Base-by-base conservation (phyloP, 2,888 invertebrate genomes). In the Homarus gammarus region DNA sequence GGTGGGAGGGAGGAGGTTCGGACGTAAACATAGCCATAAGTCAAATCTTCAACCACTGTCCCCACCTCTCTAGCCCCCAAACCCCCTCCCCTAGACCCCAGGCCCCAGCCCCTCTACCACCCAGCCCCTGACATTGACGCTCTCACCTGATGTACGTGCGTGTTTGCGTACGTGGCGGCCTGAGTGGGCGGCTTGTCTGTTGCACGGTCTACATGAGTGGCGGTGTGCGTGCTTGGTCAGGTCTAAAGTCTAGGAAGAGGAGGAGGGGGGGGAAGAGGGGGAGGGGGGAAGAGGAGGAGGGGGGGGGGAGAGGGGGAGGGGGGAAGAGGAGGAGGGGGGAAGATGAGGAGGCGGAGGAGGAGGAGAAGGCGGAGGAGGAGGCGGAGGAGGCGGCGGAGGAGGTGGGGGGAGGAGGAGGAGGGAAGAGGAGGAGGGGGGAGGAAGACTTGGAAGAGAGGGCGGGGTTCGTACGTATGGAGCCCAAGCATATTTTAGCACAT, bases 81-180 rank as follows among this genome's bases (percentile, higher is more conserved):
- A 27, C 56, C 56, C 33, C 56, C 38, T 38, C 38, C 56, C 27
- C 36, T 38, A n/a, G 27, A n/a, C 61, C 36, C 56, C 64, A 33
- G 31, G 33, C 56, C 56, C 33, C 56, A 36, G 36, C 38, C 27
- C 33, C 79, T 38, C 81, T 82, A 40, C 73, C 84, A 77, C 61
- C n/a, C n/a, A n/a, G n/a, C 84, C 84, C 75, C 56, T 75, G 84
- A 64, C 84, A 61, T 75, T 38, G 75, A 84, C 27, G 84, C 33
- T 56, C 75, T 83, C 40, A 22, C 22, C 49, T 84, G 84, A 84
- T 77, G 84, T 75, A 75, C 61, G 84, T 75, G 38, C 61, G 44
- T 75, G 84, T 84, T 84, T 84, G 84, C 44, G 75, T 75, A 75
- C 75, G 61, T 75, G 61, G 61, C 61, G 61, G 73, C 68, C 51